A percentile compares a stretch with the other conserved stretches of the same genome.
Evolutionary conservation across 2,797 vertebrate species (phyloP).

Genomic region (Bovichtus variegatus): DNA sequence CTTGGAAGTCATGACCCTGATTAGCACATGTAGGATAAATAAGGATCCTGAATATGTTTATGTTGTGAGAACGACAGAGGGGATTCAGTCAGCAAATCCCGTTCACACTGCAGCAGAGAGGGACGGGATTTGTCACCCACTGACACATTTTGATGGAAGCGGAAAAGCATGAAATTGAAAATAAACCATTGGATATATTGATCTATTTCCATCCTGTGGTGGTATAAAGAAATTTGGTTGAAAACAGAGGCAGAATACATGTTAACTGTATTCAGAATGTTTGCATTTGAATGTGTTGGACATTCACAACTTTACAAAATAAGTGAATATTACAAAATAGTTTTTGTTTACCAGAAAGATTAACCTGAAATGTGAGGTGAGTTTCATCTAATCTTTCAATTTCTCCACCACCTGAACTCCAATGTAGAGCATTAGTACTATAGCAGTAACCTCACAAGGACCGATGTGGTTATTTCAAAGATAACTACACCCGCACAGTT

Average conservation of each 20-base stretch:
- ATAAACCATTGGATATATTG: constrained; percentile 78
- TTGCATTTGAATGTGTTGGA: constrained; percentile 18
- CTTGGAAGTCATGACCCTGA: constrained; percentile 43
- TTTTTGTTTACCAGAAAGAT: constrained; percentile 19
- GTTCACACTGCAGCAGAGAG: constrained; percentile 65
- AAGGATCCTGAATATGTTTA: constrained; percentile 56
- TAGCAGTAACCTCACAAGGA: background rate
- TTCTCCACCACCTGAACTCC: background rate
- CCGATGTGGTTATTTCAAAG: background rate
- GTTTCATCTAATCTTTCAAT: background rate
- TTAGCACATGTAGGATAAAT: constrained; percentile 63
- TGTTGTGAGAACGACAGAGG: constrained; percentile 56
- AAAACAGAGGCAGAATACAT: constrained; percentile 30
- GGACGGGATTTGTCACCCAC: constrained; percentile 72
- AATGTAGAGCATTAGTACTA: background rate
- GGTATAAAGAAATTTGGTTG: constrained; percentile 33
- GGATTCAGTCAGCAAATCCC: constrained; percentile 72
- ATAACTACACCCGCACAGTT: background rate
- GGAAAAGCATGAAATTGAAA: constrained; percentile 84
- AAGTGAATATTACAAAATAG: background rate
- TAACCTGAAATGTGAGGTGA: background rate
- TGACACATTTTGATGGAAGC: constrained; percentile 80
- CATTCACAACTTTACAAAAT: constrained; percentile 1
- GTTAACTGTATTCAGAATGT: constrained; percentile 18
- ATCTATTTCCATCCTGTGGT: constrained; percentile 66